Evolutionary conservation across 2,113 vertebrate genomes (phyloP), one percentile per base, ranked within the genome.

Genomic region (Eleginops maclovinus): DNA sequence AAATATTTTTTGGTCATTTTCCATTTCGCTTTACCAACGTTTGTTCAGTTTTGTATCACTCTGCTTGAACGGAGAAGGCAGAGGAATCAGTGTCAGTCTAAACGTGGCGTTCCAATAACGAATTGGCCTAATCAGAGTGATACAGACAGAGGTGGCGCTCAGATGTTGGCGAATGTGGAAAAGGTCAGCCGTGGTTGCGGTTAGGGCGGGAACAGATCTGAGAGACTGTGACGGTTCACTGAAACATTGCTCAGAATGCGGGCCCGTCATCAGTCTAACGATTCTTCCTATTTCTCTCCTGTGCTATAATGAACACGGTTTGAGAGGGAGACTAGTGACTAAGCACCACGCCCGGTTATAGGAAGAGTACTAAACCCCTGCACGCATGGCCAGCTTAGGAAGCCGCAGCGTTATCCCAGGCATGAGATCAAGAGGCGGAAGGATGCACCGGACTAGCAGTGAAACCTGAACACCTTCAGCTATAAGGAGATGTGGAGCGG

Each of bases 101-200:
- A 80, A 72, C 15, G 51, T 5, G 21, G 70, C 22, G 44, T 28
- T 80, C 55, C 28, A 7, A 26, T 87, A 77, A 87, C 59, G 28
- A 86, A 75, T 77, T 16, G 4, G 26, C 75, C 56, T 83, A 73
- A 88, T 87, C 84, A 66, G 70, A 80, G 47, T 80, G 89, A 92
- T 89, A 65, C 67, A 82, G 77, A 77, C 43, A 17, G 41, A 82
- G 61, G 50, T 72, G 82, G 76, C 74, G 58, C 81, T 59, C 51
- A 75, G 81, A 85, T 71, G 72, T 61, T 41, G 75, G 82, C 64
- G 53, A 82, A 89, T 58, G 90, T 77, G 68, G 79, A 81, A 92
- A 93, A 94, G 93, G 93, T 94, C 93, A 93, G 74, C 28, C 3
- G 65, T n/a, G 70, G 69, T 77, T 58, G 84, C 28, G 36, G 69